phyloP scores from a whole-genome alignment of 2,888 invertebrate genomes.

The Myopa testacea region DNA sequence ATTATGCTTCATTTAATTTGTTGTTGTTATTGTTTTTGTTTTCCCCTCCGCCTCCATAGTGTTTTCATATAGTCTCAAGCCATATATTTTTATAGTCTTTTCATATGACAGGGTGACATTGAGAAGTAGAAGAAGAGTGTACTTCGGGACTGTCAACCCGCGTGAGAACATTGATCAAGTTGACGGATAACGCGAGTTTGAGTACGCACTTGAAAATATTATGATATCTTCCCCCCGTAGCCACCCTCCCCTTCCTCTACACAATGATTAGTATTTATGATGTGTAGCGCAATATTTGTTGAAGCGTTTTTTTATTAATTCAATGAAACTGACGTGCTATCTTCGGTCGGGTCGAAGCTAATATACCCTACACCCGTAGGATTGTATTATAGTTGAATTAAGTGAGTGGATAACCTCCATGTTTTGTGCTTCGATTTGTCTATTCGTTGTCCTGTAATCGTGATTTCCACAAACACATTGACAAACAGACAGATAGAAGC shows the following conservation, averaged over 20 bases:
- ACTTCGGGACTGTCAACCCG: slow-evolving; percentile 22
- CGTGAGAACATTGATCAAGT: slow-evolving; percentile 23
- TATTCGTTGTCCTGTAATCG: no score
- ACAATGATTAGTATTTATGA: neutral
- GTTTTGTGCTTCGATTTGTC: no score
- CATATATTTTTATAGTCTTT: slow-evolving; percentile 20
- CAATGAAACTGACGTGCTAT: no score
- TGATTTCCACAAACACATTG: no score
- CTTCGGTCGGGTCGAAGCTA: no score
- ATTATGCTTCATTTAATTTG: neutral
- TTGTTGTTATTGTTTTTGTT: neutral
- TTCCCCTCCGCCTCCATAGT: neutral
- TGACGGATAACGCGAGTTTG: slow-evolving; percentile 33
- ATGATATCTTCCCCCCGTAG: neutral
- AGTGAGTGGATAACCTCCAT: no score
- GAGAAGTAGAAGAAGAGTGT: neutral
- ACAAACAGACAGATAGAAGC: no score
- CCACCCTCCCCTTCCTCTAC: neutral
- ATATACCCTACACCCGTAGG: no score
- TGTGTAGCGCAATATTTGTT: neutral
- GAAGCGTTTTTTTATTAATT: no score
- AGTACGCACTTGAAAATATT: slow-evolving; percentile 26
- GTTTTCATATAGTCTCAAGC: neutral
- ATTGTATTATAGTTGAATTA: no score
- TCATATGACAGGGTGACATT: slow-evolving; percentile 29